Conservation (phyloP, 2,797 vertebrate genomes). For the Tolypeutes matacus region DNA sequence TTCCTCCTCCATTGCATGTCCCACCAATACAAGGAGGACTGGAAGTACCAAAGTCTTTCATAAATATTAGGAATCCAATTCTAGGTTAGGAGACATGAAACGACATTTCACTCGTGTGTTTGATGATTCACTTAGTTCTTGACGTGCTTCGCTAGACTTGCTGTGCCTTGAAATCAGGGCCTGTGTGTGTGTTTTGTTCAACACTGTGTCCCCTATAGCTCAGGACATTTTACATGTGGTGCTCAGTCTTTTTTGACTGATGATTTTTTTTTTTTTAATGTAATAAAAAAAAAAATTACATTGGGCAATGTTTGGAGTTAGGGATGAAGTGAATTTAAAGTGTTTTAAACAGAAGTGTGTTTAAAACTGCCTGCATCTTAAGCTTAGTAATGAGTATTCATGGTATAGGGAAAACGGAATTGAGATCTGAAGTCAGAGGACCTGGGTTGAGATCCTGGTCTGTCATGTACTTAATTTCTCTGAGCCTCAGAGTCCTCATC, state of each 20-base stretch:
- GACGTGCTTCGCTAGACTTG: neutral
- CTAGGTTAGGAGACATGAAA: neutral
- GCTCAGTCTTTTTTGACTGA: neutral
- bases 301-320: neutral
- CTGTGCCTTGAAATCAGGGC: neutral
- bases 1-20: neutral
- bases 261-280: neutral
- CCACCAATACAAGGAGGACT: neutral
- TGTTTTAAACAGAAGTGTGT: neutral
- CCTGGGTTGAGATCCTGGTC: neutral
- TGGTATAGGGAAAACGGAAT: neutral
- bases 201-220: neutral
- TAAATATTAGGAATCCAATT: neutral
- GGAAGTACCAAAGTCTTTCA: neutral
- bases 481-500: neutral
- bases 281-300: neutral
- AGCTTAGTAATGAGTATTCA: neutral
- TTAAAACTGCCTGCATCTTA: conserved; percentile 30
- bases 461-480: neutral
- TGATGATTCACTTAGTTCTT: neutral
- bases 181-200: neutral
- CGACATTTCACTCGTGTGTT: neutral
- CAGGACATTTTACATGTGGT: neutral
- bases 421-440: neutral
- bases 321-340: neutral